Evolutionary conservation across 2,113 vertebrate species (phyloP).

Genomic region (Pseudopodoces humilis): DNA sequence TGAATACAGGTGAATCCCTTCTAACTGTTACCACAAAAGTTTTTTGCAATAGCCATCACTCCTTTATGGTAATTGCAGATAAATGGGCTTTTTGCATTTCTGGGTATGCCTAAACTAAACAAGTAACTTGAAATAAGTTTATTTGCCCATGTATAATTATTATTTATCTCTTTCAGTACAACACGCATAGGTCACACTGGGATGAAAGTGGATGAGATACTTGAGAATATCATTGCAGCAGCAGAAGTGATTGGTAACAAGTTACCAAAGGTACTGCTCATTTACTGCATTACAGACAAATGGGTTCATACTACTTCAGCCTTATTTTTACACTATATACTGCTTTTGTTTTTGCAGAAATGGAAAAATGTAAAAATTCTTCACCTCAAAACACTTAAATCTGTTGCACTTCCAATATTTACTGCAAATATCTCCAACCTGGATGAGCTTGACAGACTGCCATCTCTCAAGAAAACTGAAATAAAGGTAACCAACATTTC

Average conservation of each 20-base stretch:
- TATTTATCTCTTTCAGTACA: conserved; percentile 64
- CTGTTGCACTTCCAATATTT: conserved; percentile 85
- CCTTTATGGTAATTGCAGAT: neutral
- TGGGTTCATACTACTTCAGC: neutral
- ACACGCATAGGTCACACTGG: conserved; percentile 78
- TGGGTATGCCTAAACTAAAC: neutral
- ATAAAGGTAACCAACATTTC: conserved; percentile 5
- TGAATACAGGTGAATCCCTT: neutral
- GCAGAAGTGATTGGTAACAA: conserved; percentile 72
- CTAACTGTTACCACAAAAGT: neutral
- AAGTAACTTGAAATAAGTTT: neutral
- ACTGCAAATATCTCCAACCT: conserved; percentile 71
- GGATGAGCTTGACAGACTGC: conserved; percentile 23
- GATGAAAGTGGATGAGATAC: conserved; percentile 79
- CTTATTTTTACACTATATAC: neutral
- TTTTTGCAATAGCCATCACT: neutral
- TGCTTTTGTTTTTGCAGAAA: conserved; percentile 65
- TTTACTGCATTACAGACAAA: neutral
- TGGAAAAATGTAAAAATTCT: conserved; percentile 84
- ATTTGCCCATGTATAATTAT: neutral
- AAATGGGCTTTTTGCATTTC: neutral
- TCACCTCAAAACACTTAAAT: conserved; percentile 85
- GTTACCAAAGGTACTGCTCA: conserved; percentile 73
- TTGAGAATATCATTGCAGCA: conserved; percentile 77
- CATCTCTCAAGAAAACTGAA: neutral